phyloP scores from a whole-genome alignment of 2,888 invertebrate species.

The Chloromyia formosa region DNA sequence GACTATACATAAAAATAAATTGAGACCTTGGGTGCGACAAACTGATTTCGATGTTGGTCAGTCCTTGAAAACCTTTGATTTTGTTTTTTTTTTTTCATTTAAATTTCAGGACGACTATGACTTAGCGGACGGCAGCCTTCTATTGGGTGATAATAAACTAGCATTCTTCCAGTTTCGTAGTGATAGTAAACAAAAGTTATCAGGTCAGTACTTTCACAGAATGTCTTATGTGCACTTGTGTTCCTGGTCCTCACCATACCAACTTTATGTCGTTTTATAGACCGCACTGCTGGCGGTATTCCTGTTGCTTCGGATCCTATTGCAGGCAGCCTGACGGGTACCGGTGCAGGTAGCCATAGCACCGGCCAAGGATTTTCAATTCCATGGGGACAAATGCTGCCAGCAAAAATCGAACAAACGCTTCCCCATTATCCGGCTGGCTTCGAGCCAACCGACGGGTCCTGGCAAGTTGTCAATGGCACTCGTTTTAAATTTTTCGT shows the following conservation, averaged over 20 bases:
- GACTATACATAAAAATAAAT: too few relatives aligned
- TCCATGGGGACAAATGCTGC: slow-evolving; percentile 63
- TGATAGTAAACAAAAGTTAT: slow-evolving; percentile 63
- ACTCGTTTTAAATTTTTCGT: slow-evolving; percentile 86
- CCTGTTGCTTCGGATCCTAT: slow-evolving; percentile 50
- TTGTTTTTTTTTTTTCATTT: too few relatives aligned
- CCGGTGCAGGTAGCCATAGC: slow-evolving; percentile 51
- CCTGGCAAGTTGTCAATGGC: slow-evolving; percentile 73
- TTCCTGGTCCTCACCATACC: not conserved
- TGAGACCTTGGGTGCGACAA: too few relatives aligned
- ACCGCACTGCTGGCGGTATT: slow-evolving; percentile 45
- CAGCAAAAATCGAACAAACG: slow-evolving; percentile 63
- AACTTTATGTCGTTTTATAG: too few relatives aligned
- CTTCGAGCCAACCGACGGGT: slow-evolving; percentile 75
- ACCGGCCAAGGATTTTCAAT: slow-evolving; percentile 57
- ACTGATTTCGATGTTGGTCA: too few relatives aligned
- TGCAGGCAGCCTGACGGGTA: slow-evolving; percentile 45
- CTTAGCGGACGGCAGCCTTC: slow-evolving; percentile 60
- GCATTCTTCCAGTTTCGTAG: slow-evolving; percentile 62
- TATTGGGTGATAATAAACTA: slow-evolving; percentile 62
- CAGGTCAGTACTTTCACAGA: too few relatives aligned
- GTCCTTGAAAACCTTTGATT: too few relatives aligned
- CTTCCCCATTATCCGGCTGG: slow-evolving; percentile 73
- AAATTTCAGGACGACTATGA: slow-evolving; percentile 65
- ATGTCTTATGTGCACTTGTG: too few relatives aligned